Evolutionary conservation across 2,888 invertebrate species (phyloP).

Genomic region (Cactoblastis cactorum): DNA sequence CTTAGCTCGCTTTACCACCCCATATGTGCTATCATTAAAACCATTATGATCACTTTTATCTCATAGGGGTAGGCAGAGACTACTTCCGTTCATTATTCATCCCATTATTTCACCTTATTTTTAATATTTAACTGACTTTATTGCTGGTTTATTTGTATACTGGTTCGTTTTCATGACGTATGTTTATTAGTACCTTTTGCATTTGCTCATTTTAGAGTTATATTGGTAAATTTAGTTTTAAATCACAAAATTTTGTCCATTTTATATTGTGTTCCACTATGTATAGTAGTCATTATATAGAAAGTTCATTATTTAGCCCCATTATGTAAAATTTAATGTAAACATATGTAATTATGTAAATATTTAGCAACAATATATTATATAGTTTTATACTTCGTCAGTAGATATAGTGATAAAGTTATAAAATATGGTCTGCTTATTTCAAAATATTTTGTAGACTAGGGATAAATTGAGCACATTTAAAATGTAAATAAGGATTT

Average conservation of each 20-base stretch:
- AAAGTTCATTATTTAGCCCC: slow-evolving; percentile 27
- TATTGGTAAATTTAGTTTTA: slow-evolving; percentile 14
- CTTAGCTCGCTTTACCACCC: too few species aligned
- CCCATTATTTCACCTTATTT: neutral
- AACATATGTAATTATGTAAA: slow-evolving; percentile 59
- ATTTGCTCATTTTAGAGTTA: slow-evolving; percentile 53
- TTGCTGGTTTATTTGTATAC: neutral
- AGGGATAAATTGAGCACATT: slow-evolving; percentile 29
- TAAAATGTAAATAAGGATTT: slow-evolving; percentile 57
- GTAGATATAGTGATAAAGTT: slow-evolving; percentile 34
- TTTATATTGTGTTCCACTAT: slow-evolving; percentile 13
- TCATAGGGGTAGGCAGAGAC: too few species aligned
- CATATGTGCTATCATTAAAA: too few species aligned
- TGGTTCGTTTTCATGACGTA: neutral
- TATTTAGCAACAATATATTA: slow-evolving; percentile 48
- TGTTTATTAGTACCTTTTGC: slow-evolving; percentile 30
- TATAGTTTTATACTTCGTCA: slow-evolving; percentile 61
- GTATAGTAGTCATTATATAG: slow-evolving; percentile 24
- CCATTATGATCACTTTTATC: too few species aligned
- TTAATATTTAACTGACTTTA: neutral
- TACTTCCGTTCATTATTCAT: neutral
- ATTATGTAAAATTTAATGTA: slow-evolving; percentile 44
- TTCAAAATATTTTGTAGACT: slow-evolving; percentile 27
- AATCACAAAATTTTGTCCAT: slow-evolving; percentile 14
- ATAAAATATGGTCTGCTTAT: slow-evolving; percentile 38